phyloP scores from a whole-genome alignment of 1,140 invertebrate species.

The Lasioglossum baleicum region DNA sequence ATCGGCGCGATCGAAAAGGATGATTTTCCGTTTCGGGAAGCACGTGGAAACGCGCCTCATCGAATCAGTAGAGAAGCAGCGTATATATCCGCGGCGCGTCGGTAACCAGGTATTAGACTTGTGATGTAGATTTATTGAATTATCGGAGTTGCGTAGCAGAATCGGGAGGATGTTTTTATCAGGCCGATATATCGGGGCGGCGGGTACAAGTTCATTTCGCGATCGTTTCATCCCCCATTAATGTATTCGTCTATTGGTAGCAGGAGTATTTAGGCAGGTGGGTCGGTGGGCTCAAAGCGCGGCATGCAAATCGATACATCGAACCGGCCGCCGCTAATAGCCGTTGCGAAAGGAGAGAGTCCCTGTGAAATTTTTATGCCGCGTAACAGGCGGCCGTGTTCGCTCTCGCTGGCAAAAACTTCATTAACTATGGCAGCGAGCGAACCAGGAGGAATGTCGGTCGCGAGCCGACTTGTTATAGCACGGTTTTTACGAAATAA shows the following conservation, averaged over 20 bases:
- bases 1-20: too few species aligned
- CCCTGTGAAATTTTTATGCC: conserved; percentile 1
- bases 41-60: too few species aligned
- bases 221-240: neutral
- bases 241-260: neutral
- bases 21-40: too few species aligned
- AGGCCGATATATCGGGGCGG: neutral
- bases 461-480: neutral
- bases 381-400: neutral
- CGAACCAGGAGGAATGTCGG: neutral
- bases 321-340: neutral
- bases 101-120: neutral
- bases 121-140: neutral
- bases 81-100: too few species aligned
- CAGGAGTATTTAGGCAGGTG: neutral
- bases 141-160: neutral
- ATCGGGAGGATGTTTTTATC: neutral
- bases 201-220: neutral
- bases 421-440: neutral
- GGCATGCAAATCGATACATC: conserved; percentile 1
- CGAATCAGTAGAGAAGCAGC: too few species aligned
- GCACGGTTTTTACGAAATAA: neutral
- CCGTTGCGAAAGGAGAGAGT: neutral
- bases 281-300: neutral
- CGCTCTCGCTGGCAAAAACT: neutral